These are phyloP conservation scores for Coenobita brevimanus DNA, from an alignment of 1,140 invertebrate genomes.

Conservation along the genomic window DNA sequence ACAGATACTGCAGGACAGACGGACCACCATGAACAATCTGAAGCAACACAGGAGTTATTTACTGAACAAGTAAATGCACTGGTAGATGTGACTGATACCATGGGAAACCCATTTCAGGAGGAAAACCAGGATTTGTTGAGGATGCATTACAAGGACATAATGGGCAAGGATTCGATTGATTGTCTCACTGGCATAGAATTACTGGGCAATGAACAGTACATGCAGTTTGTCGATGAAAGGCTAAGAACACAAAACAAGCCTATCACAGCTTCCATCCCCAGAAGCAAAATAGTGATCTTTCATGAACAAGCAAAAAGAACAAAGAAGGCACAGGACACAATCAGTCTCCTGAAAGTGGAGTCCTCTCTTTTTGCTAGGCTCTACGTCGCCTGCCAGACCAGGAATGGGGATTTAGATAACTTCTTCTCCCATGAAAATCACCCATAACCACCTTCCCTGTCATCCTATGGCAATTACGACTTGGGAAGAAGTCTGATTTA, in stretches of 20 bases:
- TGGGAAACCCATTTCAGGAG: neutral
- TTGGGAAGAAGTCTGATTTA: conserved; percentile 5
- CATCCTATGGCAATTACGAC: neutral
- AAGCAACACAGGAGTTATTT: neutral
- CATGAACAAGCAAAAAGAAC: neutral
- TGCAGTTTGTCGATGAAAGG: no score
- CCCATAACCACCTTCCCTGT: neutral
- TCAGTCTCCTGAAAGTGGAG: no score
- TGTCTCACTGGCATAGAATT: neutral
- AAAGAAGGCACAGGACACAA: no score
- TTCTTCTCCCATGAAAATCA: neutral
- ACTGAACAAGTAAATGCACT: neutral
- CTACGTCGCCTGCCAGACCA: neutral
- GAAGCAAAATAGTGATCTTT: neutral
- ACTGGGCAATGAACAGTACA: no score
- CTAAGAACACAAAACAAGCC: no score
- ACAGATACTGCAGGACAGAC: neutral
- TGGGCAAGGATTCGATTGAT: neutral
- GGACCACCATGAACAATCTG: neutral
- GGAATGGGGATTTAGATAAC: neutral
- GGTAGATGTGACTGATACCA: neutral
- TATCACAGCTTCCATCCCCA: neutral
- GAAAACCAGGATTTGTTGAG: neutral
- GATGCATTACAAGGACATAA: neutral
- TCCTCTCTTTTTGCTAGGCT: neutral